Conservation (phyloP, 2,113 vertebrate species). For the Tupaia chinensis region DNA sequence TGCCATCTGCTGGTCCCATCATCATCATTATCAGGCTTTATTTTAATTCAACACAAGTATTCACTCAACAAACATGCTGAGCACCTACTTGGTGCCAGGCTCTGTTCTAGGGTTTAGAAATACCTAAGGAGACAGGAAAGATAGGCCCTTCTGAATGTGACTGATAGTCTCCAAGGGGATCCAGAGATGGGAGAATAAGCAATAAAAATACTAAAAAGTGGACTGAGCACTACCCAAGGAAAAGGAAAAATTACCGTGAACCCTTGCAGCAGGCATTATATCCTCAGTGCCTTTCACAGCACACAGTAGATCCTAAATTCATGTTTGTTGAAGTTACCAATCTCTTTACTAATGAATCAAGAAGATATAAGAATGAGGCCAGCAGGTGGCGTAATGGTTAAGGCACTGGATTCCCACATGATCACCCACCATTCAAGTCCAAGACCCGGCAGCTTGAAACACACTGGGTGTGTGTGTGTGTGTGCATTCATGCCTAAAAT, state of each 20-base stretch:
- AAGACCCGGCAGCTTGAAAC: no score
- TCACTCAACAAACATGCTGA: slow-evolving; percentile 34
- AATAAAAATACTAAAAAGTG: neutral
- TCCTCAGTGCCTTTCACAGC: neutral
- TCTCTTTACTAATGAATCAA: neutral
- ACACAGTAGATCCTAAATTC: neutral
- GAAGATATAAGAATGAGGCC: neutral
- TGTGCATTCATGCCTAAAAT: no score
- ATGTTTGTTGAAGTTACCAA: neutral
- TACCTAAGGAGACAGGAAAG: neutral
- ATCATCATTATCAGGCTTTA: neutral
- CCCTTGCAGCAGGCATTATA: neutral
- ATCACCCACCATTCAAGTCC: no score
- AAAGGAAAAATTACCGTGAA: neutral
- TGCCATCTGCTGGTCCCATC: no score
- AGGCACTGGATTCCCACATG: no score
- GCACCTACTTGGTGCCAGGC: neutral
- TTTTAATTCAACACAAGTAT: neutral
- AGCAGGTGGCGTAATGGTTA: no score
- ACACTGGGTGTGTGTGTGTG: no score
- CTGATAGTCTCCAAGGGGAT: neutral
- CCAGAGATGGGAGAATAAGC: neutral
- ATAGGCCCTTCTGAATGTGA: neutral
- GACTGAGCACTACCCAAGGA: neutral
- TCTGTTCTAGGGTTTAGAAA: neutral